A percentile compares a stretch with the other conserved stretches of the same genome.
Evolutionary conservation across 2,113 vertebrate species (phyloP).

Genomic region (Daphoenositta chrysoptera): DNA sequence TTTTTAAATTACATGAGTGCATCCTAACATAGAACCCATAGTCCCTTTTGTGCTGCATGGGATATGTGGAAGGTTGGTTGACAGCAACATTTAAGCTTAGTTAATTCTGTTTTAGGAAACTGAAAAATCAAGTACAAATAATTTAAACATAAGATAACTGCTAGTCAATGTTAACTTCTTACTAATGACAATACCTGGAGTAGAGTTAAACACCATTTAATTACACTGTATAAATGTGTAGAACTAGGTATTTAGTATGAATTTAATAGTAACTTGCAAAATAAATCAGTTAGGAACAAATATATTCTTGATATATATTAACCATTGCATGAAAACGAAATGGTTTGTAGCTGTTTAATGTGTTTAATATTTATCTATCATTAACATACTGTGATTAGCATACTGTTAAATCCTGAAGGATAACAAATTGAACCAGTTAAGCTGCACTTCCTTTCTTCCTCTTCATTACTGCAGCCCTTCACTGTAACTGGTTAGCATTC

Average conservation of each 20-base stretch:
- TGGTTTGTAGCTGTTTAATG: not conserved
- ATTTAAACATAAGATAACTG: not conserved
- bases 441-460: not conserved
- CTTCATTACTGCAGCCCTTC: not conserved
- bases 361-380: slow-evolving; percentile 18
- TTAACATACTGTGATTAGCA: slow-evolving; percentile 10
- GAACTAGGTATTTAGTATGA: not conserved
- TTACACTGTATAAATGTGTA: not conserved
- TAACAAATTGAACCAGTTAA: not conserved
- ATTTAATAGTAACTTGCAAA: not conserved
- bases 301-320: not conserved
- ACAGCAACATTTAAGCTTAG: not conserved
- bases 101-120: not conserved
- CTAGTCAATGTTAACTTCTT: not conserved
- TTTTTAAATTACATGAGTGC: not conserved
- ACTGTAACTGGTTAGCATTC: not conserved
- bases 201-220: not conserved
- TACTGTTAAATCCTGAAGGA: not conserved
- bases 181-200: not conserved
- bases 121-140: not conserved
- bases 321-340: not conserved
- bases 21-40: not conserved
- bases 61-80: not conserved
- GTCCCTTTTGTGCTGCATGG: not conserved
- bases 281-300: not conserved